Conservation (phyloP, 1,140 invertebrate genomes). For the Bicyclus anynana region DNA sequence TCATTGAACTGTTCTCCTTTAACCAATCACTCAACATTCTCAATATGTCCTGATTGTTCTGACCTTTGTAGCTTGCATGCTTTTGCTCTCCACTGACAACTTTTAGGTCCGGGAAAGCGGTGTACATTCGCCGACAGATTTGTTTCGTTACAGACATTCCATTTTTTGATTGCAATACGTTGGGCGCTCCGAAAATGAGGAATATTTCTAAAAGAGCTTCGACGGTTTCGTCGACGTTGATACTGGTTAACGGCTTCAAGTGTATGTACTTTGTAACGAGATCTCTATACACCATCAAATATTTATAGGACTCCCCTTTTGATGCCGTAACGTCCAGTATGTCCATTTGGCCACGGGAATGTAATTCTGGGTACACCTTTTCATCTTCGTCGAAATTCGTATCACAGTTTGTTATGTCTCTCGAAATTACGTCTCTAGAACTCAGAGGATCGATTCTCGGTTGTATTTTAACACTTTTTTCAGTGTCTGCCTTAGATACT, state of each 20-base stretch:
- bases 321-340: constrained; percentile 36
- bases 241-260: constrained; percentile 39
- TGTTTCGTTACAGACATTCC: constrained; percentile 35
- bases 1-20: constrained; percentile 23
- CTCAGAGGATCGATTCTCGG: constrained; percentile 4
- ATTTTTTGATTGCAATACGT: constrained; percentile 52
- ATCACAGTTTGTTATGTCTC: constrained; percentile 7
- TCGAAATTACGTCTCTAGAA: neutral
- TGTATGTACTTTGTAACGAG: constrained; percentile 42
- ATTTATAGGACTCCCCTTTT: constrained; percentile 37
- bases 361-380: constrained; percentile 35
- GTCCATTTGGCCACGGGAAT: constrained; percentile 45
- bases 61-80: constrained; percentile 27
- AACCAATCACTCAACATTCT: constrained; percentile 38
- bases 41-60: constrained; percentile 44
- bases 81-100: constrained; percentile 27
- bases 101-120: constrained; percentile 39
- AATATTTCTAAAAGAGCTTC: constrained; percentile 42
- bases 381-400: constrained; percentile 7
- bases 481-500: neutral
- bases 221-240: constrained; percentile 33
- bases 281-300: constrained; percentile 46
- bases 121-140: constrained; percentile 37
- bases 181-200: constrained; percentile 48
- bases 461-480: neutral